Base-by-base conservation (phyloP, 2,113 vertebrate species). In the Tetrao urogallus region DNA sequence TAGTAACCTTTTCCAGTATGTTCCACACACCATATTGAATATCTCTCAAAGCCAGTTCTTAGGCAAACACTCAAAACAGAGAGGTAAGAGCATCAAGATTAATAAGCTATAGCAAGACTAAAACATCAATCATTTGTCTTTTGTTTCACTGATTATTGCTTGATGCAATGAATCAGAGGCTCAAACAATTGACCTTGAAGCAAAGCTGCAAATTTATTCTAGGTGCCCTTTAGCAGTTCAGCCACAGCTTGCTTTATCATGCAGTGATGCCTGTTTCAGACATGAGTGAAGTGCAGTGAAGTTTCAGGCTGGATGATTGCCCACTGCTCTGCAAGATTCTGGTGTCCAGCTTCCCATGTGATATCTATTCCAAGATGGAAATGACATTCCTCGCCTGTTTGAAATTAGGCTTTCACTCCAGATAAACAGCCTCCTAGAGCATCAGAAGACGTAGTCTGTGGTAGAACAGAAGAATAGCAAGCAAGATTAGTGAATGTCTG, bases 121-220 rank as follows among this genome's bases (percentile, higher is more conserved):
- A 80, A 95, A 25, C 69, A 86, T 92, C 48, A 58, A 32, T 94
- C 72, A 32, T 75, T 84, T 75, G 36, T 56, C 48, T 92, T 84
- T 82, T 63, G 19, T 88, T 90, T 90, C 82, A 54, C 65, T 2
- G 0, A 4, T 47, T 89, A 52, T 78, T 92, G 82, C 69, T 90
- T 81, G 40, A 69, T 81, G 79, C 80, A 78, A 18, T 42, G 93
- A 92, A 88, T 70, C 45, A 27, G 25, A 66, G 48, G 66, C 90
- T 95, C 75, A 91, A 81, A 91, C 60, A 28, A 60, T 96, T 95
- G 91, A 82, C 94, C 92, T 82, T 83, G 78, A 79, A 72, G 64
- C 27, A 4, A 70, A 19, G 50, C 78, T 74, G 58, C 74, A 88
- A 24, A 72, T 88, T 93, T 13, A 38, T 48, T 19, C 88, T 92